Percentiles rank a stretch among this genome's conserved stretches.
Conservation (phyloP, 2,888 invertebrate genomes). For the Leptinotarsa juncta region DNA sequence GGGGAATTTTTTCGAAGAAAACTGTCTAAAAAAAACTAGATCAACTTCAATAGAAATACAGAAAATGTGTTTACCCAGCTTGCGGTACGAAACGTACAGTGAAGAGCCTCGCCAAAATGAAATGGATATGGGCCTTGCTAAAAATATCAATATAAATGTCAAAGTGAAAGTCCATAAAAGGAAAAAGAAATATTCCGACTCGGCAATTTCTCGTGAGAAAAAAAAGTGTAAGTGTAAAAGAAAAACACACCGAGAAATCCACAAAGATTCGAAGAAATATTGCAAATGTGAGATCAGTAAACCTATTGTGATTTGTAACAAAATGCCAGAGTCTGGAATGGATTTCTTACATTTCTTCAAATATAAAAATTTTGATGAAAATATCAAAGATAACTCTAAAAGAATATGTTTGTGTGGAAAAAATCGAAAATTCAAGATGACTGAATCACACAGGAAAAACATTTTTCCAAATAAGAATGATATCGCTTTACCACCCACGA, state of each 20-base stretch:
- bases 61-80: background rate
- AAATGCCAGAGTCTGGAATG: slow-evolving; percentile 24
- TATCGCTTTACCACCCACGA: background rate
- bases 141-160: slow-evolving; percentile 3
- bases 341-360: slow-evolving; percentile 18
- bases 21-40: background rate
- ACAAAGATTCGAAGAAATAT: slow-evolving; percentile 4
- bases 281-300: slow-evolving; percentile 27
- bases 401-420: background rate
- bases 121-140: background rate
- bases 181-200: background rate
- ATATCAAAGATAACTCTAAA: background rate
- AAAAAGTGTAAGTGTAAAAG: slow-evolving; percentile 2
- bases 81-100: background rate
- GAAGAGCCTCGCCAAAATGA: background rate
- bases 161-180: slow-evolving; percentile 11
- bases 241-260: background rate
- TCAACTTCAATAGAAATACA: background rate
- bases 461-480: background rate
- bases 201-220: background rate
- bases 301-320: slow-evolving; percentile 34
- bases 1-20: background rate
- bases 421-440: background rate
- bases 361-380: slow-evolving; percentile 10
- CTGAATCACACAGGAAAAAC: background rate